Evolutionary conservation across 2,113 vertebrate species (phyloP).

Genomic region (Crotalus horridus): DNA sequence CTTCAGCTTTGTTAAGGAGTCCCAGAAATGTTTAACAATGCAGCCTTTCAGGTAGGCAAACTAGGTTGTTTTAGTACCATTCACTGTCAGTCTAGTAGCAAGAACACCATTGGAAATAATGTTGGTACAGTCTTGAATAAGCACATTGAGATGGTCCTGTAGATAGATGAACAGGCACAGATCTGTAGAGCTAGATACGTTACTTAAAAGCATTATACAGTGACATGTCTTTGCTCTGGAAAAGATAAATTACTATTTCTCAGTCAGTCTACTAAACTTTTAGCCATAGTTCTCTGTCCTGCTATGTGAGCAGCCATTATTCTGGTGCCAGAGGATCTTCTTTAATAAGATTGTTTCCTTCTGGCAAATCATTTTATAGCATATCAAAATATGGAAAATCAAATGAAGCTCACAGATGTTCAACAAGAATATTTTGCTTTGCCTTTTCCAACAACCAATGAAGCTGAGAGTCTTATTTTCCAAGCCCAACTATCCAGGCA

Average conservation of each 20-base stretch:
- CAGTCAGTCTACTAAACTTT: background rate
- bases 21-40: conserved; percentile 25
- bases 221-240: background rate
- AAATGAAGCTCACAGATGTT: background rate
- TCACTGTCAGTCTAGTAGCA: conserved; percentile 29
- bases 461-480: background rate
- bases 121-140: background rate
- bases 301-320: background rate
- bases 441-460: background rate
- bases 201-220: background rate
- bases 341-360: background rate
- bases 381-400: background rate
- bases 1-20: background rate
- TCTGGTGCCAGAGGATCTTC: background rate
- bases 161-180: background rate
- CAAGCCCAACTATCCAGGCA: background rate
- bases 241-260: background rate
- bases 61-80: background rate
- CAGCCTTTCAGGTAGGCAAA: conserved; percentile 28
- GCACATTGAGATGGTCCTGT: background rate
- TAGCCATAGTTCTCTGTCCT: background rate
- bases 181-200: background rate
- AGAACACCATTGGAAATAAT: background rate
- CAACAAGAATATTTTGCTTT: background rate
- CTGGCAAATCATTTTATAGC: background rate